A percentile compares a stretch with the other conserved stretches of the same genome.
phyloP scores from a whole-genome alignment of 2,797 vertebrate genomes.

The Amazona ochrocephala region DNA sequence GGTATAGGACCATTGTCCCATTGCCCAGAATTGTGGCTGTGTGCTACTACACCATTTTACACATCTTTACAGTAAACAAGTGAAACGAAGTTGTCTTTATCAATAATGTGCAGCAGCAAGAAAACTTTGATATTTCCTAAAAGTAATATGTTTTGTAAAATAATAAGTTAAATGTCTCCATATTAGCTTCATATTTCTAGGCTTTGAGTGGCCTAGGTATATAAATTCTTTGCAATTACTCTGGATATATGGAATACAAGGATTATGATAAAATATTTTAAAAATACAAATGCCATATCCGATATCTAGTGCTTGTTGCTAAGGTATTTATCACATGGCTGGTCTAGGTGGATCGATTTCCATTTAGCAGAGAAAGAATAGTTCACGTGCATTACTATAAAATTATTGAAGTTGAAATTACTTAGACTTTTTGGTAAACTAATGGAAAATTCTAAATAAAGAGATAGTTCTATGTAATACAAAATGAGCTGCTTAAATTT shows the following conservation, averaged over 20 bases:
- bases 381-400: background rate
- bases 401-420: background rate
- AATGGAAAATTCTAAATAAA: background rate
- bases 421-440: background rate
- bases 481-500: background rate
- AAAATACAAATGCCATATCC: background rate
- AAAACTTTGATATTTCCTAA: background rate
- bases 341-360: background rate
- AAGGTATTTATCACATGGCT: background rate
- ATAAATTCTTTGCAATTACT: background rate
- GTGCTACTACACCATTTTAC: fast-evolving
- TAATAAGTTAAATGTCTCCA: background rate
- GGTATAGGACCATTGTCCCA: fast-evolving
- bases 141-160: background rate
- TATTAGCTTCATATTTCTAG: background rate
- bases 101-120: background rate
- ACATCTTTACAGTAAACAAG: background rate
- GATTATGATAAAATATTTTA: background rate
- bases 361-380: background rate
- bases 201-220: background rate
- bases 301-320: background rate
- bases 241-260: background rate
- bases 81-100: background rate
- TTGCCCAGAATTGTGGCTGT: no score
- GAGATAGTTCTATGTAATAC: background rate